phyloP scores from a whole-genome alignment of 1,140 invertebrate species.

The Paramacrobiotus metropolitanus region DNA sequence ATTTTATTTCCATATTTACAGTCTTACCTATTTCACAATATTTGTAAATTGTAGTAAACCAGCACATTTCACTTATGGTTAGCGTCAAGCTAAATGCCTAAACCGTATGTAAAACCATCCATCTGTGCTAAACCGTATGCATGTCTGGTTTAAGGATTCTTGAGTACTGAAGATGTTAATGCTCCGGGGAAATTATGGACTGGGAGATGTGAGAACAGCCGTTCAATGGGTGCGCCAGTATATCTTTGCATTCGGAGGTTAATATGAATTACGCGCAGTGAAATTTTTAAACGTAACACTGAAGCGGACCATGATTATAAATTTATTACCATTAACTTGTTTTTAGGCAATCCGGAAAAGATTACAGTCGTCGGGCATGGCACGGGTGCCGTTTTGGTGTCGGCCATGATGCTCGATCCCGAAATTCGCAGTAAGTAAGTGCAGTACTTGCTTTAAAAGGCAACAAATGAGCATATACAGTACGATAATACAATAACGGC shows the following conservation, averaged over 20 bases:
- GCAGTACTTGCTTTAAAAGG: not conserved
- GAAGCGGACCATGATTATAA: too few species aligned
- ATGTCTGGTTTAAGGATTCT: constrained; percentile 4
- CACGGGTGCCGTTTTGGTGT: not conserved
- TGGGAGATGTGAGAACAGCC: constrained; percentile 14
- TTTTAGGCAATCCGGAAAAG: not conserved
- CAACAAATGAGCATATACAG: too few species aligned
- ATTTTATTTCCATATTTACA: too few species aligned
- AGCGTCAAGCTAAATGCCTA: too few species aligned
- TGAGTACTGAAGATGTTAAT: constrained; percentile 5
- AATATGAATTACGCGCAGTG: too few species aligned
- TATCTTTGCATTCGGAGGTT: constrained; percentile 14
- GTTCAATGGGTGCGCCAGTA: constrained; percentile 14
- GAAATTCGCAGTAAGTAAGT: not conserved
- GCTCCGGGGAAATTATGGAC: constrained; percentile 12
- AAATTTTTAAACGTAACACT: too few species aligned
- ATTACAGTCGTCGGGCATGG: not conserved
- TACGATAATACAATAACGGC: too few species aligned
- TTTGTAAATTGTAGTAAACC: too few species aligned
- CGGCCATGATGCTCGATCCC: constrained; percentile 1
- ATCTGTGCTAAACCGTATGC: constrained; percentile 4
- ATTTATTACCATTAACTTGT: too few species aligned
- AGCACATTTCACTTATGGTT: too few species aligned
- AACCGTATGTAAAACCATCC: not conserved
- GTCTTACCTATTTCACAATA: too few species aligned